phyloP scores from a whole-genome alignment of 2,888 invertebrate species.

The Lissonota sp. region DNA sequence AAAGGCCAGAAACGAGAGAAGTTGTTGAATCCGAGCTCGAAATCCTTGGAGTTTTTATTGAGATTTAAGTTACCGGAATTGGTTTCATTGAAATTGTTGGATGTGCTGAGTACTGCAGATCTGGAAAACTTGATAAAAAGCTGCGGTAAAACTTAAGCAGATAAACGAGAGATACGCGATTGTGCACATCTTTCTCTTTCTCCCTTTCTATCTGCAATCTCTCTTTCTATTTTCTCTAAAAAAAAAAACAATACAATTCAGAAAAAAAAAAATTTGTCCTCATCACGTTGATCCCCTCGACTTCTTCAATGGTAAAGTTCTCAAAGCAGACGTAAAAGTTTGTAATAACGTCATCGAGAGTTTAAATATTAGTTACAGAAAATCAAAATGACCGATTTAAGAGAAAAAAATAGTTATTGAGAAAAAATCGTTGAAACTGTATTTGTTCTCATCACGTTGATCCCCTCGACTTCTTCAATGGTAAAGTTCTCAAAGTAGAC shows the following conservation, averaged over 20 bases:
- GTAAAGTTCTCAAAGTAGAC: constrained; percentile 46
- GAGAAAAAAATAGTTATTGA: constrained; percentile 1
- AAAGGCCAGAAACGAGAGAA: too few relatives aligned
- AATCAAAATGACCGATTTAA: constrained; percentile 61
- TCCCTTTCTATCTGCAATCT: constrained; percentile 8
- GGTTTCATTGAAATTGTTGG: too few relatives aligned
- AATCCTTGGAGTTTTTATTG: too few relatives aligned
- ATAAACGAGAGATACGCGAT: too few relatives aligned
- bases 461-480: constrained; percentile 46
- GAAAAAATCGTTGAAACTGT: constrained; percentile 4
- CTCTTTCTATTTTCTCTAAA: neutral
- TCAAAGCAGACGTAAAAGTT: constrained; percentile 46
- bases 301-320: constrained; percentile 49
- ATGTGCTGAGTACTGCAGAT: too few relatives aligned
- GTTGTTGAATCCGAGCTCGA: too few relatives aligned
- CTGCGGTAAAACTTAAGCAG: too few relatives aligned
- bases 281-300: constrained; percentile 15
- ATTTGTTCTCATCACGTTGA: constrained; percentile 1
- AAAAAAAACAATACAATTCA: too few relatives aligned
- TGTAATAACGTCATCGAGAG: constrained; percentile 28
- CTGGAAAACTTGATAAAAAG: too few relatives aligned
- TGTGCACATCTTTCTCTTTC: constrained; percentile 34
- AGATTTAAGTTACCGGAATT: too few relatives aligned
- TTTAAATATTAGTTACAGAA: constrained; percentile 50
- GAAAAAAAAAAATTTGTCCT: neutral